Conservation (phyloP, 2,888 invertebrate species). For the Hyposoter dolosus region DNA sequence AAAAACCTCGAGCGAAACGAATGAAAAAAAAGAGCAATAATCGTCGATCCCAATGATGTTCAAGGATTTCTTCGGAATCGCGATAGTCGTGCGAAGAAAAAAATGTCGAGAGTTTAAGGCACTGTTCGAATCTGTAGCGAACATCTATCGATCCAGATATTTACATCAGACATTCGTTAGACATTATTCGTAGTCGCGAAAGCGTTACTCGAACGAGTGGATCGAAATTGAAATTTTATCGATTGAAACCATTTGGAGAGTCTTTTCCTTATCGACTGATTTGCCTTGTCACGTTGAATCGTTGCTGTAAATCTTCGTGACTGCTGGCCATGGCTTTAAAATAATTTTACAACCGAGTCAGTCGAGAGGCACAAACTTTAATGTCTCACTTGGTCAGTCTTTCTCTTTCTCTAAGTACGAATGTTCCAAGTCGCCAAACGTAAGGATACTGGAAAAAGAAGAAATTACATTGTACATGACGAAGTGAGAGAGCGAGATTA, state of each 20-base stretch:
- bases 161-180: too few species aligned
- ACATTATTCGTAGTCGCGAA: too few species aligned
- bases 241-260: neutral
- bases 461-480: slow-evolving; percentile 48
- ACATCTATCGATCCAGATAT: neutral
- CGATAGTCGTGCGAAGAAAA: slow-evolving; percentile 30
- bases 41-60: slow-evolving; percentile 5
- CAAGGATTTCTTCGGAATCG: slow-evolving; percentile 71
- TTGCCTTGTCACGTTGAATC: slow-evolving; percentile 18
- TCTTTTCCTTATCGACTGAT: slow-evolving; percentile 7
- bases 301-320: slow-evolving; percentile 48
- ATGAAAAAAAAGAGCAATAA: slow-evolving; percentile 13
- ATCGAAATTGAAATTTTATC: slow-evolving; percentile 1
- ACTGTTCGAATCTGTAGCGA: neutral
- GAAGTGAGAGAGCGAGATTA: slow-evolving; percentile 6
- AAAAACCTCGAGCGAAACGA: neutral
- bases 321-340: slow-evolving; percentile 54
- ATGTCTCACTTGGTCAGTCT: neutral
- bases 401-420: slow-evolving; percentile 42
- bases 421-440: slow-evolving; percentile 45
- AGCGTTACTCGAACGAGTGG: neutral
- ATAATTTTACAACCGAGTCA: slow-evolving; percentile 72
- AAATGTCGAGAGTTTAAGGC: slow-evolving; percentile 32
- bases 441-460: slow-evolving; percentile 41
- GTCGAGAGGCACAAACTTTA: slow-evolving; percentile 55